phyloP scores from a whole-genome alignment of 2,113 vertebrate genomes.

The Salvator merianae region DNA sequence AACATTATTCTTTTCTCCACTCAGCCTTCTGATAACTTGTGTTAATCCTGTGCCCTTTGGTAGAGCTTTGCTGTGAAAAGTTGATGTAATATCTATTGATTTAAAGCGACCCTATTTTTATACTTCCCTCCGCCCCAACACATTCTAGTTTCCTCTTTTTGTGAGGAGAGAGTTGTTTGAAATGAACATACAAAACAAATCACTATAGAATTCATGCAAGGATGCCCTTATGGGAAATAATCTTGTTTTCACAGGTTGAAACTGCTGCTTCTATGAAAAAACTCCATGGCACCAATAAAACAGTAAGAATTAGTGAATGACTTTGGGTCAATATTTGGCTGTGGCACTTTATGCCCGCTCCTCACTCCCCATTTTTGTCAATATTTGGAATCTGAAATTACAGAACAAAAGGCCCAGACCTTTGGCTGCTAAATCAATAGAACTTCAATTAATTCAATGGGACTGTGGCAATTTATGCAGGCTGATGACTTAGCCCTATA shows the following conservation, averaged over 20 bases:
- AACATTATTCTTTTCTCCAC: neutral
- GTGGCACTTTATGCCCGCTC: neutral
- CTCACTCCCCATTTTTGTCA: neutral
- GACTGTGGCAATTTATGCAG: conserved; percentile 13
- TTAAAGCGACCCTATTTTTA: conserved; percentile 52
- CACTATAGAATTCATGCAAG: conserved; percentile 65
- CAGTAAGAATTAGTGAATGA: conserved; percentile 59
- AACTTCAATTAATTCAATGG: conserved; percentile 33
- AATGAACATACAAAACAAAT: conserved; percentile 46
- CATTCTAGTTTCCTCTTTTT: conserved; percentile 44
- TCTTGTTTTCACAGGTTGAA: conserved; percentile 63
- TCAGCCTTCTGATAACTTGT: conserved; percentile 43
- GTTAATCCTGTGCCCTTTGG: conserved; percentile 54
- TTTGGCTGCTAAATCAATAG: conserved; percentile 26
- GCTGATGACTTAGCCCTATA: conserved; percentile 35
- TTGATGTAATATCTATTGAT: conserved; percentile 60
- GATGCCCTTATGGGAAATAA: conserved; percentile 56
- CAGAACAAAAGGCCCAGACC: conserved; percentile 15
- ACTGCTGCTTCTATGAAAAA: conserved; percentile 47
- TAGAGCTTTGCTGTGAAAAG: conserved; percentile 53
- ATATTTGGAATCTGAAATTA: conserved; percentile 48
- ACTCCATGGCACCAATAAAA: conserved; percentile 49
- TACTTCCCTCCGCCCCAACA: conserved; percentile 20
- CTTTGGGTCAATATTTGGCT: conserved; percentile 56
- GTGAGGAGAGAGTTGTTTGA: neutral